Conservation (phyloP, 1,140 invertebrate genomes). For the Drosophila paulistorum region DNA sequence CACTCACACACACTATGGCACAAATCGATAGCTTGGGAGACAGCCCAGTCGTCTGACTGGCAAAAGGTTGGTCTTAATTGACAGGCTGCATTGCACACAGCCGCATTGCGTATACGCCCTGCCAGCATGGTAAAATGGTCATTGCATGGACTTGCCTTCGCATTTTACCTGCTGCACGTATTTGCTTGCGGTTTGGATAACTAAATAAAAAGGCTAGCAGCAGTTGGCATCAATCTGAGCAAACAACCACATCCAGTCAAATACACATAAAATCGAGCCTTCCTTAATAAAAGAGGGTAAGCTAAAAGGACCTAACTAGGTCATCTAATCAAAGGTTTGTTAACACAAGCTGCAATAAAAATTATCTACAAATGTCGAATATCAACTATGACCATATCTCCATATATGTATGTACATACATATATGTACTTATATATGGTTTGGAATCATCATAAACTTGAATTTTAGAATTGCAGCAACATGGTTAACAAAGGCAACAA, state of each 20-base stretch:
- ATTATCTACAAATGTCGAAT: neutral
- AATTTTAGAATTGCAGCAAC: conserved; percentile 5
- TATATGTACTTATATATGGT: neutral
- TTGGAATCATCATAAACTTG: conserved; percentile 6
- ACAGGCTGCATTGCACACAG: conserved; percentile 31
- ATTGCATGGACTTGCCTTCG: conserved; percentile 23
- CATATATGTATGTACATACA: neutral
- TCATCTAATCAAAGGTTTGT: conserved; percentile 9
- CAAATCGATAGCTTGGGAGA: conserved; percentile 52
- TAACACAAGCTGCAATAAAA: conserved; percentile 3
- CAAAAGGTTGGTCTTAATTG: conserved; percentile 53
- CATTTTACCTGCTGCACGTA: conserved; percentile 3
- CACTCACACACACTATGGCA: neutral
- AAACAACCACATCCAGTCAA: conserved; percentile 40
- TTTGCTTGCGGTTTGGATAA: conserved; percentile 51
- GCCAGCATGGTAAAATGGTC: neutral
- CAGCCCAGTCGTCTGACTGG: conserved; percentile 29
- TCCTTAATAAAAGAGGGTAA: conserved; percentile 10
- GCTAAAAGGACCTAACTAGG: neutral
- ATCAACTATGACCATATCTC: neutral
- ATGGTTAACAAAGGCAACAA: neutral
- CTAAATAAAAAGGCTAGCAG: conserved; percentile 58
- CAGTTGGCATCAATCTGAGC: conserved; percentile 60
- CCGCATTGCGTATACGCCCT: conserved; percentile 53
- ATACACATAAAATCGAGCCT: conserved; percentile 42